Conservation (phyloP, 2,113 vertebrate species). For the Melanotaenia duboulayi region DNA sequence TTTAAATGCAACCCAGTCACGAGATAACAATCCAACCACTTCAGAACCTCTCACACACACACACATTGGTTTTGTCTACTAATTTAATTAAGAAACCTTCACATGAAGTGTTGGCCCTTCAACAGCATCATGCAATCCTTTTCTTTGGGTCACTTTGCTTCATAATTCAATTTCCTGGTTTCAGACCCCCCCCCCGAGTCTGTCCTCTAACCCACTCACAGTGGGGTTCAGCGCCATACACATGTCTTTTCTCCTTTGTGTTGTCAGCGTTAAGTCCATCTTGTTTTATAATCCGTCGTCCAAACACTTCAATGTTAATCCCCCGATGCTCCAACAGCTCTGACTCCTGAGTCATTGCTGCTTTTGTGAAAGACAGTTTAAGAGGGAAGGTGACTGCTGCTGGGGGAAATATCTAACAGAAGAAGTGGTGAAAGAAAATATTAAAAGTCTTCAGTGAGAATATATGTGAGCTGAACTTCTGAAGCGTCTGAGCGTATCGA, state of each 20-base stretch:
- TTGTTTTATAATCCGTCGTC: conserved; percentile 66
- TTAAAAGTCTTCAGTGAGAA: conserved; percentile 46
- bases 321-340: conserved; percentile 18
- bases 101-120: conserved; percentile 64
- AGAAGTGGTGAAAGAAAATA: conserved; percentile 27
- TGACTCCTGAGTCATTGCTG: neutral
- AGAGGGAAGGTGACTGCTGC: conserved; percentile 1
- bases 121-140: conserved; percentile 24
- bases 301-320: conserved; percentile 50
- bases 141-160: conserved; percentile 57
- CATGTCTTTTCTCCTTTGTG: conserved; percentile 56
- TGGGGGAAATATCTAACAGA: conserved; percentile 12
- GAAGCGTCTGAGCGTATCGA: conserved; percentile 58
- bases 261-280: conserved; percentile 25
- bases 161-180: conserved; percentile 67
- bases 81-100: conserved; percentile 70
- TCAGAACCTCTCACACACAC: conserved; percentile 11
- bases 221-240: conserved; percentile 35
- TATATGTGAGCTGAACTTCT: conserved; percentile 21
- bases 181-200: conserved; percentile 48
- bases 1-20: conserved; percentile 39
- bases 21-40: conserved; percentile 31
- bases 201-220: conserved; percentile 46
- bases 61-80: conserved; percentile 44
- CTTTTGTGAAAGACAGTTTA: too few relatives aligned